Base-by-base conservation (phyloP, 2,888 invertebrate genomes). In the Agelastica alni region DNA sequence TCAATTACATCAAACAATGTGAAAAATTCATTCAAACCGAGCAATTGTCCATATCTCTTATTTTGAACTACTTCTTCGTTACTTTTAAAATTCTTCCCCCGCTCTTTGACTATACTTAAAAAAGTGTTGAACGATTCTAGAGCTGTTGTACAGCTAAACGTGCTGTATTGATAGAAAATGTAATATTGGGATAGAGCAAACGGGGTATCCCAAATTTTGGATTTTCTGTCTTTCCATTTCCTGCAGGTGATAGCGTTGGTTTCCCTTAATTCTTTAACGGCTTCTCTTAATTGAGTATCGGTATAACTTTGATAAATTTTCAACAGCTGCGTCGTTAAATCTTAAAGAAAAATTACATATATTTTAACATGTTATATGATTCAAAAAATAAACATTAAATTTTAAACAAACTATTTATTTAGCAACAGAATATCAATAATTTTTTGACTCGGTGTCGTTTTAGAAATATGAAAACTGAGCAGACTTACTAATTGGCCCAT, bases 271-370 rank as follows among this genome's bases (percentile, higher is more conserved):
- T 84, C 81, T 2, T 75, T 73, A 65, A 88, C 81, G 0, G 86
- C 85, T 0, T 77, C 76, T 44, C 83, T 77, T 3, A 91, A 74
- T 3, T 86, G 68, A 17, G 78, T 76, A 60, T 91, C 89, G 0
- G 87, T 82, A 72, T 86, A 91, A 59, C 85, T 85, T 62, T 86
- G 86, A 67, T 89, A 89, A 10, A 89, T 81, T 66, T 83, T 83
- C 64, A 85, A 87, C 56, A 90, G 77, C 60, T 88, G 87, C 62
- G 84, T 81, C 1, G 84, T 81, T 73, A 84, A 84, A 0, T 83
- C 81, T 1, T 82, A 80, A 49, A 54, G 1, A 41, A 22, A 49
- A 30, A n/a, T n/a, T n/a, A n/a, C n/a, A n/a, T n/a, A n/a, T n/a
- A n/a, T n/a, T n/a, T n/a, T n/a, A n/a, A n/a, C n/a, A n/a, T n/a